Conservation (phyloP, 1,140 invertebrate species). For the Frieseomelitta varia region DNA sequence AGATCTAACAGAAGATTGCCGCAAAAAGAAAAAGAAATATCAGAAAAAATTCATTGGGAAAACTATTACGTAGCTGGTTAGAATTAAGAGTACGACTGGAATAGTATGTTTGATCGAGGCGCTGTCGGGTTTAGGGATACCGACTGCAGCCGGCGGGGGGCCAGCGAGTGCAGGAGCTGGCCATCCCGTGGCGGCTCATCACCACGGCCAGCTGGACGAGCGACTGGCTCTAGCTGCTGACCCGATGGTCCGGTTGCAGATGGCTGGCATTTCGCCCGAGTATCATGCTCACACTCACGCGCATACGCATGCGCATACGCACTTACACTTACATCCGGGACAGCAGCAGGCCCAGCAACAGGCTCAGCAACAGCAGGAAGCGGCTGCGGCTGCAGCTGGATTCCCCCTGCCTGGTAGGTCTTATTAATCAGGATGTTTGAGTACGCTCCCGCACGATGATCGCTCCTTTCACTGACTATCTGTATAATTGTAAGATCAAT, state of each 20-base stretch:
- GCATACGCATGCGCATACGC: slow-evolving; percentile 94
- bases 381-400: slow-evolving; percentile 82
- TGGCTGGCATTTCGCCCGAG: slow-evolving; percentile 91
- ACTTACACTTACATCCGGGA: slow-evolving; percentile 93
- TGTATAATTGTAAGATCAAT: not conserved
- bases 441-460: slow-evolving; percentile 49
- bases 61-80: slow-evolving; percentile 32
- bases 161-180: slow-evolving; percentile 80
- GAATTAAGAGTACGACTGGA: slow-evolving; percentile 39
- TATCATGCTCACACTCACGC: slow-evolving; percentile 93
- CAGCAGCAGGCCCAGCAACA: slow-evolving; percentile 90
- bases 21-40: slow-evolving; percentile 10
- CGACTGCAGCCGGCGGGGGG: slow-evolving; percentile 81
- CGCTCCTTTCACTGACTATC: slow-evolving; percentile 30
- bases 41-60: slow-evolving; percentile 12
- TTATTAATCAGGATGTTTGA: slow-evolving; percentile 72
- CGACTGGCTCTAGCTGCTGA: slow-evolving; percentile 87
- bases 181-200: slow-evolving; percentile 80
- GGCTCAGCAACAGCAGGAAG: slow-evolving; percentile 83
- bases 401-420: slow-evolving; percentile 85
- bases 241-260: slow-evolving; percentile 91
- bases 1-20: slow-evolving; percentile 30
- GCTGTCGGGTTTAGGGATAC: slow-evolving; percentile 81
- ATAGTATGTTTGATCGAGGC: slow-evolving; percentile 73
- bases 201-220: slow-evolving; percentile 86